Base-by-base conservation (phyloP, 30 jellyfish, hydroid and myxozoan genomes). In the Aurelia sp. region DNA sequence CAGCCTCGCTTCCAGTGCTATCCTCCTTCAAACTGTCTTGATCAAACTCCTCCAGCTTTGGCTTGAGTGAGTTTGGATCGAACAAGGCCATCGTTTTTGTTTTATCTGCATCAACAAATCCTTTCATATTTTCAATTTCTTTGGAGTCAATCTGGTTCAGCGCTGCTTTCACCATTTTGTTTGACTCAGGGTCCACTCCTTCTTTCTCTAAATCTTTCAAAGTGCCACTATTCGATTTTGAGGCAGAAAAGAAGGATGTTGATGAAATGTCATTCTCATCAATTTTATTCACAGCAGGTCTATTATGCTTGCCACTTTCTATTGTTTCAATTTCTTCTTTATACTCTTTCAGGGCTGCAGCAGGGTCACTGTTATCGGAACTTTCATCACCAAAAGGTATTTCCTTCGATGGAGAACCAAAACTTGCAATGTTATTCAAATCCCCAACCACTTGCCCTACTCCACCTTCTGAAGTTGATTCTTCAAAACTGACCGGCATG, bases 191-290 rank as follows among this genome's bases (percentile, higher is more conserved):
- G 17, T 84, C 93, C 12, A 68, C 38, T 20, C 85, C 88, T 60
- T 84, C 71, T 57, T 73, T 76, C 11, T 52, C 24, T n/a, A 72
- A 21, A 9, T 73, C 76, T 12, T 68, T 84, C 22, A 22, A 60
- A 11, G 66, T 13, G 21, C 62, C 80, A 18, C 13, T 16, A 19
- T 58, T 48, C n/a, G 87, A 65, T 24, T 84, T 72, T 33, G 93
- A 74, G 19, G 88, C 93, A 24, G 93, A 71, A 64, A 84, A 72
- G 66, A 84, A 84, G 20, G 93, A 63, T 40, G 93, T 84, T 41
- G 93, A 84, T 18, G 93, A 84, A 22, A 84, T 63, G 7, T 61
- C 93, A 27, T 84, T 84, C 74, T 84, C 93, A 48, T 84, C 78
- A 16, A 84, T 84, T 30, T 84, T 84, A 17, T 72, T 84, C 65